Evolutionary conservation across 2,797 vertebrate genomes (phyloP).

Genomic region (Corythornis leucogaster): DNA sequence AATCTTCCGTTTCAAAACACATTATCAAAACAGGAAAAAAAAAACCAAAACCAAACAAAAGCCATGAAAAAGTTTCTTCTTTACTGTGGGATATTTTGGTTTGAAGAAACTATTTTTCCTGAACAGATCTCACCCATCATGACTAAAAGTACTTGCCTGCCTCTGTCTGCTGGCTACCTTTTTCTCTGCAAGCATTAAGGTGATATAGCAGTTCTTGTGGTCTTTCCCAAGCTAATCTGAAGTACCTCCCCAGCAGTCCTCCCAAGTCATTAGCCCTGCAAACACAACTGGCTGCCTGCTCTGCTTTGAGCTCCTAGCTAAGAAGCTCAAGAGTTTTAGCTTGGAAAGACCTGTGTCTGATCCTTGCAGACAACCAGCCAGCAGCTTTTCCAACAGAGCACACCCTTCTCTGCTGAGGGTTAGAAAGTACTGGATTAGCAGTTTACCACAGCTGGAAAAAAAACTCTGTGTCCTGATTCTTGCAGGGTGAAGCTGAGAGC

Average conservation of each 20-base stretch:
- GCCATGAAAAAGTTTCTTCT: background rate
- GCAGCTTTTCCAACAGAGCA: background rate
- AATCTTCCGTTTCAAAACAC: background rate
- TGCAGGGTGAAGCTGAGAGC: constrained; percentile 45
- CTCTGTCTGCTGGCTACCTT: fast-evolving
- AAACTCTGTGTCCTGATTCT: constrained; percentile 23
- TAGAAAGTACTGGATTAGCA: constrained; percentile 27
- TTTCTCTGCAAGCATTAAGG: background rate
- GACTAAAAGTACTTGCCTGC: background rate
- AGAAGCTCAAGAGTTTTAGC: constrained; percentile 53
- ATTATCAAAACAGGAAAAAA: background rate
- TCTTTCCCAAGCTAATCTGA: background rate
- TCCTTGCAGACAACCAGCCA: constrained; percentile 6
- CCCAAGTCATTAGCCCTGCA: background rate
- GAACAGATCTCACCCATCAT: fast-evolving
- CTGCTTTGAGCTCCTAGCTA: background rate
- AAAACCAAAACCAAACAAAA: background rate
- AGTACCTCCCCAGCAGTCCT: background rate
- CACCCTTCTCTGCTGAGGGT: background rate
- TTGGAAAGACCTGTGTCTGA: background rate
- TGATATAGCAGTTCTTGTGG: background rate
- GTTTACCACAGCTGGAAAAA: background rate
- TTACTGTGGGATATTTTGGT: background rate
- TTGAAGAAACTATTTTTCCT: background rate
- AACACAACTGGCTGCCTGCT: background rate